These are phyloP conservation scores for Chloropsis hardwickii DNA, from an alignment of 2,113 vertebrate species.

Conservation along the genomic window DNA sequence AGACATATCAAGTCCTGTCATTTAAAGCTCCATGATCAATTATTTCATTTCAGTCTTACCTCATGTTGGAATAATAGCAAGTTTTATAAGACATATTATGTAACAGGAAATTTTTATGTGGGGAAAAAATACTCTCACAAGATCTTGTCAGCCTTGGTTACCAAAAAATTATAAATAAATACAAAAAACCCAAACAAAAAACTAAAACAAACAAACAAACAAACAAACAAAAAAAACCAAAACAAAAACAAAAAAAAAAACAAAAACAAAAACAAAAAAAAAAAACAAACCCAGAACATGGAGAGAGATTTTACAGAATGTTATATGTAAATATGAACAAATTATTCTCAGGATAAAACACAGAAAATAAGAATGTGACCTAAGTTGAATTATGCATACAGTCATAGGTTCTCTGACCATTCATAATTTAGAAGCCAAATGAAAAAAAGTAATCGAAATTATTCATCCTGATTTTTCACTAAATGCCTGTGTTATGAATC, in stretches of 20 bases:
- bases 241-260: too few relatives aligned
- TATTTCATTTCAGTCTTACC: not conserved
- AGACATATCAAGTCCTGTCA: not conserved
- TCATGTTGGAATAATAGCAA: not conserved
- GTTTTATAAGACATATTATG: not conserved
- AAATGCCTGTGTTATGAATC: not conserved
- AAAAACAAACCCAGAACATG: fast-evolving
- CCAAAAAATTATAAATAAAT: not conserved
- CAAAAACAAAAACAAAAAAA: not conserved
- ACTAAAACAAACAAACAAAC: too few relatives aligned
- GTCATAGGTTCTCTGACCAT: not conserved
- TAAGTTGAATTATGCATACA: not conserved
- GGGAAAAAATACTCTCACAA: not conserved
- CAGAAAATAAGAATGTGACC: not conserved
- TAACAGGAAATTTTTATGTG: not conserved
- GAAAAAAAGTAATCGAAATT: fast-evolving
- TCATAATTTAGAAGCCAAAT: not conserved
- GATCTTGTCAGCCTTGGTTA: not conserved
- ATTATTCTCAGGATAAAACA: not conserved
- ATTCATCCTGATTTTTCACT: not conserved
- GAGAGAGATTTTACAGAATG: not conserved
- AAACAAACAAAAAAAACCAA: too few relatives aligned
- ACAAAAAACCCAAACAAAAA: too few relatives aligned
- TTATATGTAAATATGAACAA: not conserved
- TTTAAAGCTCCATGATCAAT: not conserved